phyloP scores from a whole-genome alignment of 2,113 vertebrate genomes.

The Otus sunia region DNA sequence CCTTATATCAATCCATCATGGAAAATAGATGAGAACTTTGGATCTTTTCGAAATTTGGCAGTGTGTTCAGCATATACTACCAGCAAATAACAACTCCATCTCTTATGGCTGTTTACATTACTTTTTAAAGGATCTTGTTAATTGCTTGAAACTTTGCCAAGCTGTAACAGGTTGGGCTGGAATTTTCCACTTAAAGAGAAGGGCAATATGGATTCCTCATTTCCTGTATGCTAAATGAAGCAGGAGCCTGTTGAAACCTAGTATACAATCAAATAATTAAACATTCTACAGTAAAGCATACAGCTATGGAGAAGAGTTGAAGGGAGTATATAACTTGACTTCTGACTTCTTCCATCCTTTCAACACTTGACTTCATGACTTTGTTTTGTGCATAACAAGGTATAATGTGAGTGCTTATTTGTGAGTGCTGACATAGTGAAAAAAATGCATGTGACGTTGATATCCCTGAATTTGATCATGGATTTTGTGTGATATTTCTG shows the following conservation, averaged over 20 bases:
- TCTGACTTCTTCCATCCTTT: neutral
- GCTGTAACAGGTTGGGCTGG: neutral
- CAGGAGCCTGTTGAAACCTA: neutral
- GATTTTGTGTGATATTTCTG: neutral
- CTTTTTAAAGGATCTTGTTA: neutral
- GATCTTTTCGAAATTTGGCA: neutral
- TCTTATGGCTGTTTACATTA: neutral
- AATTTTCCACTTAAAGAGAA: constrained; percentile 12
- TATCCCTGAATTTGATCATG: neutral
- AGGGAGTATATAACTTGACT: neutral
- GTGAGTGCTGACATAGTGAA: neutral
- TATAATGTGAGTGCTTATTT: neutral
- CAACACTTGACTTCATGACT: neutral
- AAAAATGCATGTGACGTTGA: neutral
- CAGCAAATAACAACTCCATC: neutral
- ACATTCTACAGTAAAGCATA: neutral
- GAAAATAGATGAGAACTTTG: neutral
- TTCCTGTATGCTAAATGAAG: neutral
- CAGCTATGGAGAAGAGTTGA: neutral
- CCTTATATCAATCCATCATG: neutral
- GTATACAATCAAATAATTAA: neutral
- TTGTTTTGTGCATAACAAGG: neutral
- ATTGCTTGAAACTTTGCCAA: neutral
- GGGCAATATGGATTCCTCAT: neutral
- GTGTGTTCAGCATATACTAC: neutral